Conservation (phyloP, 2,888 invertebrate species). For the Alloscopus bannaensis region DNA sequence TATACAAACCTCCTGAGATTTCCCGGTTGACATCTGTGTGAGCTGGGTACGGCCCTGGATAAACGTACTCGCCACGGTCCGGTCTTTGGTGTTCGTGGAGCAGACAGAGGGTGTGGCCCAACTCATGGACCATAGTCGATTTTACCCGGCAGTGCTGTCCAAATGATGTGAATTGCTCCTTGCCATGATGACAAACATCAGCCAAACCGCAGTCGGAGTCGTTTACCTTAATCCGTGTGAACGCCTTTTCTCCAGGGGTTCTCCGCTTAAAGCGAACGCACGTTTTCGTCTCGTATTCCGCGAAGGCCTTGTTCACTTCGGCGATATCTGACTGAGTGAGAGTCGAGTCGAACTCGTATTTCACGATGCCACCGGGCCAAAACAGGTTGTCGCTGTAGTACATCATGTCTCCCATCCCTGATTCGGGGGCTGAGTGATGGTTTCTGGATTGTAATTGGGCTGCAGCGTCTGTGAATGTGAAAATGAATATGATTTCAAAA, state of each 20-base stretch:
- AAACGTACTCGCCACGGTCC: constrained; percentile 22
- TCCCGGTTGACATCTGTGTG: background rate
- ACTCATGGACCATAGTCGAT: constrained; percentile 26
- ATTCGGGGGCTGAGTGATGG: no score
- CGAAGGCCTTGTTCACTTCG: background rate
- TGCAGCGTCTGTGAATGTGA: no score
- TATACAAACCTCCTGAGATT: background rate
- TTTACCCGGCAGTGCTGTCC: constrained; percentile 3
- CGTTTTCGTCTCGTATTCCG: background rate
- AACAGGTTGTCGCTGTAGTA: no score
- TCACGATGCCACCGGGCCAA: background rate
- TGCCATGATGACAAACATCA: background rate
- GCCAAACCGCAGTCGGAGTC: constrained; percentile 9
- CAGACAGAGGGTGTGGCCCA: constrained; percentile 39
- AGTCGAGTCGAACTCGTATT: background rate
- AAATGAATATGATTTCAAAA: no score
- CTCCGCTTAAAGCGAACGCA: background rate
- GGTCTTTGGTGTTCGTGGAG: constrained; percentile 17
- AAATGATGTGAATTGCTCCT: constrained; percentile 13
- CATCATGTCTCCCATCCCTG: no score
- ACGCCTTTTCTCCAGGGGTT: background rate
- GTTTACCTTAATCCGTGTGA: background rate
- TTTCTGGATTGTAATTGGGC: no score
- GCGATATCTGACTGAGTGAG: background rate
- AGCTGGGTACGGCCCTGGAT: background rate